Base-by-base conservation (phyloP, 2,888 invertebrate species). In the Tribolium freemani region DNA sequence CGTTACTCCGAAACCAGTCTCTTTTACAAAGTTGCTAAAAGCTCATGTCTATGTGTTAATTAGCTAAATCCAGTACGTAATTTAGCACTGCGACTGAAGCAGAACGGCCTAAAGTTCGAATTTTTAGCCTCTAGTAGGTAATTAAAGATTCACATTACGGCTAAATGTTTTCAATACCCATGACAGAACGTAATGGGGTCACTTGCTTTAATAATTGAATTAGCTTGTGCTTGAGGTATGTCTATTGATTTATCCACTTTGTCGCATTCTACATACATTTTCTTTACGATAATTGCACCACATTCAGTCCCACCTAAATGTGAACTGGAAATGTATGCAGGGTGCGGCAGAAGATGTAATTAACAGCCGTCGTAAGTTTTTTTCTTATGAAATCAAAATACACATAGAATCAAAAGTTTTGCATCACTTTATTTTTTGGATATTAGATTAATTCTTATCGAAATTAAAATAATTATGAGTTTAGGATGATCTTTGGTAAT, bases 11-110 rank as follows among this genome's bases (percentile, higher is more conserved):
- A 63, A 69, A 69, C 61, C 70, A 70, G 68, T 72, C 71, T 72
- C 76, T 71, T 68, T 74, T 71, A 73, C 75, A 72, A 76, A 76
- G 74, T 77, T 76, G 77, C 75, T 75, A 73, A 77, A 75, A 76
- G 75, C 75, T 60, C 58, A 69, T 73, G 73, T 75, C 74, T 77
- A 75, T 73, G 74, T 77, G 77, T 71, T 77, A 77, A 77, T 77
- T 77, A 77, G 77, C 75, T 77, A 61, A 73, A 73, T 73, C 70
- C 70, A 61, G 69, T 60, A 54, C 72, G 63, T 69, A 72, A 69
- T 72, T 61, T 56, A 48, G 56, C 46, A 38, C 54, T 72, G 16
- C 26, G 26, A 44, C 8, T 58, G 11, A 38, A 38, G 38, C 58
- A 16, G 44, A 48, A 20, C 20, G 5, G 56, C 45, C 45, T 45